phyloP scores from a whole-genome alignment of 2,113 vertebrate genomes.

The Perca fluviatilis region DNA sequence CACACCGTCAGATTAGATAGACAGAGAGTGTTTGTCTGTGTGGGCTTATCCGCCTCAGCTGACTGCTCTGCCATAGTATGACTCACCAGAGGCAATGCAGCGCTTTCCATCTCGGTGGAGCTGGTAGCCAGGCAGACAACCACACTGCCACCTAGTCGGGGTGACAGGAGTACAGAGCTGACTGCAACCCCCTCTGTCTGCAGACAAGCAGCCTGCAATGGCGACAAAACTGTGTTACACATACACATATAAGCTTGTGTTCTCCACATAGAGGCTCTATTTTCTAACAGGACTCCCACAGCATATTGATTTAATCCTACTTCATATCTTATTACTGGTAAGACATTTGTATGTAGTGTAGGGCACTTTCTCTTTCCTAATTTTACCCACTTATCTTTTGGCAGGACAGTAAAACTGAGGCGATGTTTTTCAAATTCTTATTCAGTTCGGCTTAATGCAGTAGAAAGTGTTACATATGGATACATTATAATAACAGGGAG shows the following conservation, averaged over 20 bases:
- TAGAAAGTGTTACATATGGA: not conserved
- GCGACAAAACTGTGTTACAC: not conserved
- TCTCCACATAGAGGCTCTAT: not conserved
- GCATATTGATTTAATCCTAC: not conserved
- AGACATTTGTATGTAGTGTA: no score
- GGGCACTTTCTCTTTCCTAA: not conserved
- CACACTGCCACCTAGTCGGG: slow-evolving; percentile 88
- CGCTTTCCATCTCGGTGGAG: slow-evolving; percentile 87
- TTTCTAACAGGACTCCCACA: not conserved
- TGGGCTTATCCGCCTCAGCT: slow-evolving; percentile 27
- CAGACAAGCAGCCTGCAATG: slow-evolving; percentile 89
- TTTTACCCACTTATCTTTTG: not conserved
- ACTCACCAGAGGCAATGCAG: slow-evolving; percentile 89
- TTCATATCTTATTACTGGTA: not conserved
- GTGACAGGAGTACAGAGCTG: slow-evolving; percentile 87
- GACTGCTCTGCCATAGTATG: slow-evolving; percentile 8
- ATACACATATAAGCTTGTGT: not conserved
- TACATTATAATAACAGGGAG: not conserved
- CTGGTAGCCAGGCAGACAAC: slow-evolving; percentile 90
- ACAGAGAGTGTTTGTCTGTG: not conserved
- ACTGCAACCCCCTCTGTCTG: slow-evolving; percentile 93
- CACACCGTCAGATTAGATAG: not conserved
- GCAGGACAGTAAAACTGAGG: not conserved
- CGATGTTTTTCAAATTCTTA: not conserved
- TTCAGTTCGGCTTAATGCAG: not conserved